Percentiles rank a stretch among this genome's conserved stretches.
Conservation (phyloP, 2,888 invertebrate species). For the Hypomecis atomaria region DNA sequence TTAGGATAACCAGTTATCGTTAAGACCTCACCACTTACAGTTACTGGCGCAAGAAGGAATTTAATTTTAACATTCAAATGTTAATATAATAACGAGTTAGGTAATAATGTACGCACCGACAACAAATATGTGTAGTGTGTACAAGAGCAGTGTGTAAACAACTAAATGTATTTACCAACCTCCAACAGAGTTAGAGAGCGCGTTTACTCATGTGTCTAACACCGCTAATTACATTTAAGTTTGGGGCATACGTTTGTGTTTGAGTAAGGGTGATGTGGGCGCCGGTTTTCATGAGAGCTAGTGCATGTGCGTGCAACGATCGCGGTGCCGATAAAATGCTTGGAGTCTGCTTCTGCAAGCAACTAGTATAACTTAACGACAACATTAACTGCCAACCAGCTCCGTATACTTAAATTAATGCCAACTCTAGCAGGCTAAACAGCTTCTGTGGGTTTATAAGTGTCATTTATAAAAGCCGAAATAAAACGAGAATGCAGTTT, state of each 20-base stretch:
- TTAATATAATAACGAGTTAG: constrained; percentile 14
- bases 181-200: constrained; percentile 44
- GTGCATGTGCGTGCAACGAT: constrained; percentile 18
- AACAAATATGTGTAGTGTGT: constrained; percentile 27
- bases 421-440: constrained; percentile 47
- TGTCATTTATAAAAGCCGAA: constrained; percentile 47
- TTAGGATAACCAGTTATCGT: constrained; percentile 67
- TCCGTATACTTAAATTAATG: constrained; percentile 52
- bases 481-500: constrained; percentile 40
- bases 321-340: constrained; percentile 46
- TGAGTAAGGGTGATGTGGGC: constrained; percentile 40
- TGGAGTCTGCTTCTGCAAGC: constrained; percentile 54
- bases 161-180: constrained; percentile 47
- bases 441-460: constrained; percentile 48
- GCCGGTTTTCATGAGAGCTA: constrained; percentile 46
- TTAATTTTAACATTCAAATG: constrained; percentile 28
- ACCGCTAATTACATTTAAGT: constrained; percentile 48
- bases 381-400: constrained; percentile 59
- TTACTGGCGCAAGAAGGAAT: constrained; percentile 43
- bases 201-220: constrained; percentile 45
- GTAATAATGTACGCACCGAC: constrained; percentile 31
- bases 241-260: constrained; percentile 40
- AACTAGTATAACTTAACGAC: constrained; percentile 60
- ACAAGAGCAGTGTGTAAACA: constrained; percentile 34
- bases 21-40: constrained; percentile 50